These are phyloP conservation scores for Mastomys natalensis DNA, from an alignment of 2,113 vertebrate genomes.

Conservation along the genomic window DNA sequence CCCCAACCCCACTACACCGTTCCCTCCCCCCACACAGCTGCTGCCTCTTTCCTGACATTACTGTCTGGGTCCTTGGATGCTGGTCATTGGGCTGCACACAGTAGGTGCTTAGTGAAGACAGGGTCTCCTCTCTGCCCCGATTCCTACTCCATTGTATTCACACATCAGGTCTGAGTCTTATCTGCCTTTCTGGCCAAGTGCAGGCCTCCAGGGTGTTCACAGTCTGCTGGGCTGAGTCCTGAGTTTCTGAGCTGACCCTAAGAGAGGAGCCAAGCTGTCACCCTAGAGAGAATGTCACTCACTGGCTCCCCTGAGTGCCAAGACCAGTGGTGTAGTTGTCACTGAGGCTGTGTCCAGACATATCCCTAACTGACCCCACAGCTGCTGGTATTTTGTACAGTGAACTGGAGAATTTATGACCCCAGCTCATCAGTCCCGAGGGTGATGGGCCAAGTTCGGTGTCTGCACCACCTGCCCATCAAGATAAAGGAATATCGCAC, in stretches of 20 bases:
- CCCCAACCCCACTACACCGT: fast-evolving
- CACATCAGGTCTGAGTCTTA: background rate
- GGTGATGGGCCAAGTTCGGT: background rate
- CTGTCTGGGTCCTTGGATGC: background rate
- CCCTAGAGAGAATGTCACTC: background rate
- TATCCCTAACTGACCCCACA: constrained; percentile 21
- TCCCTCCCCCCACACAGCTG: background rate
- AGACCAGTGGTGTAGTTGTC: background rate
- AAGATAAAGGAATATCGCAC: background rate
- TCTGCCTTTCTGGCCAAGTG: background rate
- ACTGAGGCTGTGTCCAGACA: background rate
- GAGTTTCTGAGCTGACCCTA: background rate
- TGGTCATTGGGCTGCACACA: background rate
- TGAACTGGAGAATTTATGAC: background rate
- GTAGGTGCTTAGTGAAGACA: background rate
- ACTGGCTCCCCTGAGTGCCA: background rate
- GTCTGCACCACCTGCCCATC: background rate
- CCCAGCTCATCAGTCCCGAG: background rate
- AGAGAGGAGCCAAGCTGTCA: background rate
- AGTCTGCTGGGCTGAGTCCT: background rate
- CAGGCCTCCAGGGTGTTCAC: background rate
- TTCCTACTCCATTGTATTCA: background rate
- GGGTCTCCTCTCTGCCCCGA: too few relatives aligned
- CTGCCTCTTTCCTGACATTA: background rate
- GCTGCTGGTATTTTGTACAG: background rate